Percentiles rank a stretch among this genome's conserved stretches.
Evolutionary conservation across 2,888 invertebrate species (phyloP).

Genomic region (Hoplodrina ambigua): DNA sequence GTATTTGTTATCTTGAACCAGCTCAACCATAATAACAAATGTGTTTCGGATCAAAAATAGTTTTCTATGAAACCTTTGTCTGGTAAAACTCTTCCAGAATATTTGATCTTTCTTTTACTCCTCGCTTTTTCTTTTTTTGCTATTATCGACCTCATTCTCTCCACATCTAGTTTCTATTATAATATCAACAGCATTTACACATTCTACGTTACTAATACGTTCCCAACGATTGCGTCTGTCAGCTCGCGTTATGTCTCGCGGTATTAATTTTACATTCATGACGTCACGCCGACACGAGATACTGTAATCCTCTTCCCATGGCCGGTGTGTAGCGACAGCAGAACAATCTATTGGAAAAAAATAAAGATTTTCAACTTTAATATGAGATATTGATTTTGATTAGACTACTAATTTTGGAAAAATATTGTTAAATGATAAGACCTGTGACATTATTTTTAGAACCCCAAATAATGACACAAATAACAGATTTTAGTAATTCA

Average conservation of each 20-base stretch:
- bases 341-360: conserved; percentile 46
- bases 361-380: not conserved
- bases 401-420: too few species aligned
- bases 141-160: not conserved
- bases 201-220: conserved; percentile 69
- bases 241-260: conserved; percentile 81
- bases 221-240: conserved; percentile 85
- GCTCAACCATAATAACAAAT: too few species aligned
- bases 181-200: not conserved
- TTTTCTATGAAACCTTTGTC: not conserved
- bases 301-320: conserved; percentile 84
- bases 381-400: not conserved
- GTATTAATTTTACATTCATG: conserved; percentile 89
- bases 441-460: too few species aligned
- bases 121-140: not conserved
- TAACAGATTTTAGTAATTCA: too few species aligned
- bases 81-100: not conserved
- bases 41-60: too few species aligned
- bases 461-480: too few species aligned
- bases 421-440: too few species aligned
- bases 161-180: conserved; percentile 24
- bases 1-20: too few species aligned
- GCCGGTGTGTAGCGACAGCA: conserved; percentile 71
- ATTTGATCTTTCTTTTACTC: not conserved
- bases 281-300: conserved; percentile 78